These are phyloP conservation scores for Theodoxus fluviatilis DNA, from an alignment of 2,888 invertebrate species.

Conservation along the genomic window DNA sequence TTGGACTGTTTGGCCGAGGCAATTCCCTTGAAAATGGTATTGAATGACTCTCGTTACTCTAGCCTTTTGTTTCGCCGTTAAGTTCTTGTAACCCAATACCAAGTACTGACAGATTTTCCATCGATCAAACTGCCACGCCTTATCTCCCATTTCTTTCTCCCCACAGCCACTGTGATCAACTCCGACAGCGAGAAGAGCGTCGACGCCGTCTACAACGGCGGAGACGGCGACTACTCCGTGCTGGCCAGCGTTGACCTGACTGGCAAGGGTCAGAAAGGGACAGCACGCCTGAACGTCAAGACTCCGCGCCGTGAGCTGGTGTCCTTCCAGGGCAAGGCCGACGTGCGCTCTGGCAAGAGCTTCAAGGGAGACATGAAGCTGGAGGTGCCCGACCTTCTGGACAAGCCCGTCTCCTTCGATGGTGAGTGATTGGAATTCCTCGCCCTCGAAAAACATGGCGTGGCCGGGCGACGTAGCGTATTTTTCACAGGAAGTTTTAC, in stretches of 20 bases:
- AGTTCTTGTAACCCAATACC: not conserved
- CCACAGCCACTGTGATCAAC: conserved; percentile 41
- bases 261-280: conserved; percentile 24
- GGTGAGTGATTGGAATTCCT: too few relatives aligned
- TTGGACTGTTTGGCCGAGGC: too few relatives aligned
- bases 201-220: conserved; percentile 34
- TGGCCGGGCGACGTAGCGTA: too few relatives aligned
- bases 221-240: conserved; percentile 38
- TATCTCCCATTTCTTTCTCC: not conserved
- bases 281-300: conserved; percentile 36
- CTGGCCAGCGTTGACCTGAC: conserved; percentile 33
- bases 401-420: conserved; percentile 38
- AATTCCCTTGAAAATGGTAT: too few relatives aligned
- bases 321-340: conserved; percentile 35
- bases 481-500: too few relatives aligned
- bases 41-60: too few relatives aligned
- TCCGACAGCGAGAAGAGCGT: conserved; percentile 37
- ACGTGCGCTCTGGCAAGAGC: conserved; percentile 36
- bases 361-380: conserved; percentile 35
- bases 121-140: not conserved
- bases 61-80: too few relatives aligned
- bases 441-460: too few relatives aligned
- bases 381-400: conserved; percentile 35
- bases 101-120: not conserved
- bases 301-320: conserved; percentile 39